phyloP scores from a whole-genome alignment of 2,797 vertebrate species.

The Selene dorsalis region DNA sequence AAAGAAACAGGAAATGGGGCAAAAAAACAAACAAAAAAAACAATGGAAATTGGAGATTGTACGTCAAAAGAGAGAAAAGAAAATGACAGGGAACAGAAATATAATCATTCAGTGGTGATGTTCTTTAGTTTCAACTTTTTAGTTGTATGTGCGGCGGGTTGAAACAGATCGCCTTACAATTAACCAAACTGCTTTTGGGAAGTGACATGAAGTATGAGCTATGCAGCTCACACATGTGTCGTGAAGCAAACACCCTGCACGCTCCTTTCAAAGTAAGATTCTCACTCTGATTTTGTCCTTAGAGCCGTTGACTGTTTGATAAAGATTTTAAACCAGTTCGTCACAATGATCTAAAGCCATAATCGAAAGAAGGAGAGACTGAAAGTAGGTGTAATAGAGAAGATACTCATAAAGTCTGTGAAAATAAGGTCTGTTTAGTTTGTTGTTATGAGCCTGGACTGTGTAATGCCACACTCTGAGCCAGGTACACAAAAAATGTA shows the following conservation, averaged over 20 bases:
- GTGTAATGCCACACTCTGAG: too few species aligned
- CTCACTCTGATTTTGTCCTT: background rate
- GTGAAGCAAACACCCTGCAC: constrained; percentile 10
- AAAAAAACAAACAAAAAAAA: background rate
- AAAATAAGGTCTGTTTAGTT: background rate
- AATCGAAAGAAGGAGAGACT: background rate
- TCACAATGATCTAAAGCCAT: background rate
- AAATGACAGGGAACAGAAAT: constrained; percentile 25
- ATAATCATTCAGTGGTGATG: constrained; percentile 45
- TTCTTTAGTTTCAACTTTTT: constrained; percentile 54
- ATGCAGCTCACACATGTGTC: constrained; percentile 35
- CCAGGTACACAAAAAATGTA: too few species aligned
- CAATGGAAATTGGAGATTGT: constrained; percentile 15
- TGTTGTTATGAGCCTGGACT: too few species aligned
- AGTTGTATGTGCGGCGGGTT: constrained; percentile 26
- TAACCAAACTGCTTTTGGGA: constrained; percentile 50
- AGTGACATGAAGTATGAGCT: constrained; percentile 44
- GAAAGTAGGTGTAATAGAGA: background rate
- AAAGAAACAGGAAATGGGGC: constrained; percentile 39
- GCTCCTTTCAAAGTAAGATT: constrained; percentile 43
- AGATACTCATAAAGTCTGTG: background rate
- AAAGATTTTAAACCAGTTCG: background rate
- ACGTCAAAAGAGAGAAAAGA: constrained; percentile 15
- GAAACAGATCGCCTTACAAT: constrained; percentile 49
- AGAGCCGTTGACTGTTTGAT: constrained; percentile 11